These are phyloP conservation scores for Troglohyphantes excavatus DNA, from an alignment of 2,888 invertebrate genomes.

Conservation along the genomic window DNA sequence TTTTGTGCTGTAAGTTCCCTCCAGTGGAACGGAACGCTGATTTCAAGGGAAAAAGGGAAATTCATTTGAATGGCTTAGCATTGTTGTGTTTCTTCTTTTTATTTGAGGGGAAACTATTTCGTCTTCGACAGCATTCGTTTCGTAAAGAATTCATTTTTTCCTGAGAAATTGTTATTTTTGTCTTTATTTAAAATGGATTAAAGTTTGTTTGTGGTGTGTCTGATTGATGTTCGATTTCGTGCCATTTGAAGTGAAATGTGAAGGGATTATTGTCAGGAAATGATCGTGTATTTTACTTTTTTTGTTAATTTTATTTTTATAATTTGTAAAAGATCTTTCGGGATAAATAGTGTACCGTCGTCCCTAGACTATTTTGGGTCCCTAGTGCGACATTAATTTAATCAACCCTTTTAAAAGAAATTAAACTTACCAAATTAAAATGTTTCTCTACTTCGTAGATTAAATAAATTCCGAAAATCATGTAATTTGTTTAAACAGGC, in stretches of 20 bases:
- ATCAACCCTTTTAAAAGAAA: too few relatives aligned
- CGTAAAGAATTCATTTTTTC: background rate
- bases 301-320: too few relatives aligned
- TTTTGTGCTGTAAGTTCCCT: constrained; percentile 1
- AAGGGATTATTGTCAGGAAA: too few relatives aligned
- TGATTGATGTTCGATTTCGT: background rate
- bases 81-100: background rate
- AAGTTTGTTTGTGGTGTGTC: background rate
- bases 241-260: background rate
- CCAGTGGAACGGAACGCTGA: constrained; percentile 14
- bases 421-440: too few relatives aligned
- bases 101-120: background rate
- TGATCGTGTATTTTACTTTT: too few relatives aligned
- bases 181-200: background rate
- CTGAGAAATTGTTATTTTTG: background rate
- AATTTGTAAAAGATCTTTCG: too few relatives aligned
- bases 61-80: background rate
- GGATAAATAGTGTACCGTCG: too few relatives aligned
- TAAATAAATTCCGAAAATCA: too few relatives aligned
- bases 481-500: too few relatives aligned
- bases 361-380: too few relatives aligned
- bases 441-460: too few relatives aligned
- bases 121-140: background rate
- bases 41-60: constrained; percentile 3
- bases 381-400: too few relatives aligned